Percentiles rank a stretch among this genome's conserved stretches.
Evolutionary conservation across 2,888 invertebrate genomes (phyloP).

Genomic region (Macropis europaea): DNA sequence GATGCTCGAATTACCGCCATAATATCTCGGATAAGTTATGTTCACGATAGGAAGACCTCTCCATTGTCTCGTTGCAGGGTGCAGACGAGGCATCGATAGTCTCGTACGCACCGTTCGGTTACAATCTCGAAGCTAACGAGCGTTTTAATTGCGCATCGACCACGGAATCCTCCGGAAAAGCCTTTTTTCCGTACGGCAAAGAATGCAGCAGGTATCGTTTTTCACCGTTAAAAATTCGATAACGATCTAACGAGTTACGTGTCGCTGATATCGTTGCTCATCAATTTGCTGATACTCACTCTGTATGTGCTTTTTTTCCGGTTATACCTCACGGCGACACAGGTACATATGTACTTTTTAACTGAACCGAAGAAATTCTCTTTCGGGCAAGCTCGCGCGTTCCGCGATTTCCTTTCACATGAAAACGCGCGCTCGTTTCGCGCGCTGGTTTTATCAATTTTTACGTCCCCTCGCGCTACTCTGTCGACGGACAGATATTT

Average conservation of each 20-base stretch:
- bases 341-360: not conserved
- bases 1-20: not conserved
- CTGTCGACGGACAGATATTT: not conserved
- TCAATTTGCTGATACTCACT: not conserved
- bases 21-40: not conserved
- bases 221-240: conserved; percentile 26
- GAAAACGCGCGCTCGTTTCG: not conserved
- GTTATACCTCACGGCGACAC: not conserved
- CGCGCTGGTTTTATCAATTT: not conserved
- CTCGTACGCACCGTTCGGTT: not conserved
- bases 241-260: conserved; percentile 28
- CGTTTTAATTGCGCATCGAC: conserved; percentile 55
- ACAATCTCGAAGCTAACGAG: conserved; percentile 43
- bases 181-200: conserved; percentile 25
- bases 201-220: not conserved
- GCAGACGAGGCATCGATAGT: conserved; percentile 28
- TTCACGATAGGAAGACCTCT: not conserved
- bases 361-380: conserved; percentile 1
- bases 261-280: conserved; percentile 5
- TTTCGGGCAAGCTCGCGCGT: conserved; percentile 4
- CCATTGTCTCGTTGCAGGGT: not conserved
- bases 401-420: not conserved
- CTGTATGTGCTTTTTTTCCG: not conserved
- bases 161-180: conserved; percentile 5
- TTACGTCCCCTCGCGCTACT: too few species aligned